Evolutionary conservation across 2,113 vertebrate genomes (phyloP), one percentile per base, ranked within the genome.

Genomic region (Dipodomys spectabilis): DNA sequence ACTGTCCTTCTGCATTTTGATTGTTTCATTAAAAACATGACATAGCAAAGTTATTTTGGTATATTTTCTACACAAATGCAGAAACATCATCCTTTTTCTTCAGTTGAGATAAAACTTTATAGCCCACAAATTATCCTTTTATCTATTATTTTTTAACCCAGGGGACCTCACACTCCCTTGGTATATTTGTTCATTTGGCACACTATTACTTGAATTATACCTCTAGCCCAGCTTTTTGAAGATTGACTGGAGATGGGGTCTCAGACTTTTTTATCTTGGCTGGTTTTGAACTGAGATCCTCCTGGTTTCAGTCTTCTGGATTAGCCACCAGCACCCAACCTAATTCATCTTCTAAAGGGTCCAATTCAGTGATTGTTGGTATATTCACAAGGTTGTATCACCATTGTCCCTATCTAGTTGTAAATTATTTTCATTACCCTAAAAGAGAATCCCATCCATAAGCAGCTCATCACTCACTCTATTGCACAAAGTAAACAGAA

Each of bases 1-100:
- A 35, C 64, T 84, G 23, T 16, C 80, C 28, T 69, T 87, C 62
- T 62, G 85, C 3, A 25, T 68, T 89, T 74, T n/a, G 5, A 6
- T 45, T 71, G 74, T 72, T 82, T 53, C 92, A 84, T 67, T 91
- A 62, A 82, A 96, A 93, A 94, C 28, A 77, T 68, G 72, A 67
- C 27, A 10, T 20, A 30, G 72, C 32, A 88, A 93, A 5, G 60
- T 82, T 60, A 49, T 13, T 39, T 67, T 49, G 49, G 60, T 62
- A 22, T 22, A 62, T 62, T 62, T 62, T 62, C 60, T 62, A 22
- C 49, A 49, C 12, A 62, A 62, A 62, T 16, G 1, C 9, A 62
- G 16, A 62, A 62, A 62, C 60, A 62, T 62, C 60, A 62, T 62
- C 60, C 60, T 62, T 62, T 62, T 62, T 62, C 60, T 62, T 62